Percentiles rank a stretch among this genome's conserved stretches.
These are phyloP conservation scores for Melitaea cinxia DNA, from an alignment of 1,140 invertebrate genomes.

Conservation along the genomic window DNA sequence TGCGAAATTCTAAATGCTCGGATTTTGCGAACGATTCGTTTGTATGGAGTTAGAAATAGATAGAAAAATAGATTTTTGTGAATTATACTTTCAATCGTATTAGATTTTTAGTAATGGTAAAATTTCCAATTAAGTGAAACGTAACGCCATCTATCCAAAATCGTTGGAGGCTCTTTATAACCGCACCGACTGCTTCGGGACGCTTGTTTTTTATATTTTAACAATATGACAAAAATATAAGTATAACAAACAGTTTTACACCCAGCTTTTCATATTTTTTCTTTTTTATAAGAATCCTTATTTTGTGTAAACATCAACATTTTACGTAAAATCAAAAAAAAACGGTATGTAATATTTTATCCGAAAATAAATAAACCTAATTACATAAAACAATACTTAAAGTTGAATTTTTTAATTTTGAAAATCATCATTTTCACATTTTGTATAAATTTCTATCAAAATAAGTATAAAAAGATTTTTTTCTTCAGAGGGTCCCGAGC, in stretches of 20 bases:
- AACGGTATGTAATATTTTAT: no score
- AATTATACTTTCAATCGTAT: background rate
- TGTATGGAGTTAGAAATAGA: background rate
- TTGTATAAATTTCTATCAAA: no score
- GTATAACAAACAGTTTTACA: background rate
- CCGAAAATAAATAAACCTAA: no score
- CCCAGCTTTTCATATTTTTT: background rate
- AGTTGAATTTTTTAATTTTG: no score
- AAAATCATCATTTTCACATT: no score
- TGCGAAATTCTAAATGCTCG: background rate
- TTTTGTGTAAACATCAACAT: no score
- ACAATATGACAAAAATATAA: background rate
- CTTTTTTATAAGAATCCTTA: no score
- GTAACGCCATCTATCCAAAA: conserved; percentile 79
- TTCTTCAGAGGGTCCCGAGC: conserved; percentile 60
- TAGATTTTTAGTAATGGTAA: no score
- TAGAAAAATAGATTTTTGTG: conserved; percentile 5
- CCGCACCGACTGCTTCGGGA: conserved; percentile 73
- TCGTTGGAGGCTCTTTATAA: conserved; percentile 75
- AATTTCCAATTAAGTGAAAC: conserved; percentile 51
- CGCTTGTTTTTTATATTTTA: conserved; percentile 37
- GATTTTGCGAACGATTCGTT: background rate
- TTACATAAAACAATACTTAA: no score
- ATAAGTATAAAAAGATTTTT: background rate
- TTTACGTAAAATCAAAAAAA: no score